Percentiles rank a stretch among this genome's conserved stretches.
These are phyloP conservation scores for Drosophila grimshawi DNA, from an alignment of 1,140 invertebrate species.

Conservation along the genomic window DNA sequence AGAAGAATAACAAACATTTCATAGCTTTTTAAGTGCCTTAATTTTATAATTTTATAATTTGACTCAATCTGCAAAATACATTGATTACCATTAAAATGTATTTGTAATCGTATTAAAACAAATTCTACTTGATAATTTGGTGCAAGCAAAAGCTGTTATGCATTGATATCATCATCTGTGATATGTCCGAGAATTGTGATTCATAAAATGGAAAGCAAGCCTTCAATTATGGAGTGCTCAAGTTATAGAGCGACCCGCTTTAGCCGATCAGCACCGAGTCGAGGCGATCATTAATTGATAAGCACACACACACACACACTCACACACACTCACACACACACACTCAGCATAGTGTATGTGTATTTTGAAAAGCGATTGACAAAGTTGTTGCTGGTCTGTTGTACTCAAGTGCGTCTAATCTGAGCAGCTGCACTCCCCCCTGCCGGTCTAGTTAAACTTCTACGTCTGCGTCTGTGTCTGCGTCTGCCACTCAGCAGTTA, in stretches of 20 bases:
- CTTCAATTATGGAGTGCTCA: conserved; percentile 13
- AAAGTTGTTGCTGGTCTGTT: conserved; percentile 26
- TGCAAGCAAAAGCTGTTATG: no score
- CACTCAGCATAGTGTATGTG: conserved; percentile 19
- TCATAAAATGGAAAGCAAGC: no score
- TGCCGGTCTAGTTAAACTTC: conserved; percentile 5
- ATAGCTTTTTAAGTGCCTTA: no score
- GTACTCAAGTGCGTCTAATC: conserved; percentile 62
- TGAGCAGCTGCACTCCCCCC: conserved; percentile 37
- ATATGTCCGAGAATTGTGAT: no score
- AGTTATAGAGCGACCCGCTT: conserved; percentile 73
- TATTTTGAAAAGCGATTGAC: conserved; percentile 21
- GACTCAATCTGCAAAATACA: no score
- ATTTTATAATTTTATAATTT: no score
- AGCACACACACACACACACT: conserved; percentile 5
- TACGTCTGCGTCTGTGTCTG: conserved; percentile 12
- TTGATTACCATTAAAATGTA: no score
- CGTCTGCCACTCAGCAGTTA: conserved; percentile 5
- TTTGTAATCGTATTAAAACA: no score
- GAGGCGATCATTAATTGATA: conserved; percentile 43
- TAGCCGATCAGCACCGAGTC: conserved; percentile 8
- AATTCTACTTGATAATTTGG: no score
- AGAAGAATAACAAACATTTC: no score
- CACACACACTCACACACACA: conserved; percentile 17
- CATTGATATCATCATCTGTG: no score